Conservation (phyloP, 2,888 invertebrate genomes). For the Shargacucullia verbasci region DNA sequence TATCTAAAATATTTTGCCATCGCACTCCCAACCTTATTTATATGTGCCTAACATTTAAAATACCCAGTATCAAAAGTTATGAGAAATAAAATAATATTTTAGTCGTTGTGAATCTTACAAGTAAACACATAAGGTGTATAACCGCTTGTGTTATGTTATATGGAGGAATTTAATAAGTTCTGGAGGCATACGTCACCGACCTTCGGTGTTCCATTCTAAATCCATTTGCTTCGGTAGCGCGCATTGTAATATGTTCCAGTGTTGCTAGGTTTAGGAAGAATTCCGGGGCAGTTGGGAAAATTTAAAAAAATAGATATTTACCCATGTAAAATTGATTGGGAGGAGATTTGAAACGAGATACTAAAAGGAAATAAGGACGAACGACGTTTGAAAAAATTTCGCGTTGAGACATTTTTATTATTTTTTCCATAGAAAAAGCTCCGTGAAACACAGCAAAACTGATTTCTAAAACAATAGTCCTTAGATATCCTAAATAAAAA, state of each 20-base stretch:
- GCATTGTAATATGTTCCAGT: constrained; percentile 62
- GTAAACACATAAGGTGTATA: constrained; percentile 4
- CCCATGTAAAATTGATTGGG: neutral
- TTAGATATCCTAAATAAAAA: too few relatives aligned
- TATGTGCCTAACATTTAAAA: neutral
- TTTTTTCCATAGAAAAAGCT: too few relatives aligned
- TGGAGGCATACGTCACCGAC: constrained; percentile 57
- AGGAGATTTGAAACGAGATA: too few relatives aligned
- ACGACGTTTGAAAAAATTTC: too few relatives aligned
- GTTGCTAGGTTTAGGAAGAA: constrained; percentile 53
- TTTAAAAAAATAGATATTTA: accelerated
- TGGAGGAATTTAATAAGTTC: constrained; percentile 60
- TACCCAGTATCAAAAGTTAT: neutral
- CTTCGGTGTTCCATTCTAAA: constrained; percentile 66
- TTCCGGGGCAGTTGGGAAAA: constrained; percentile 12
- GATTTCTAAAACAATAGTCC: too few relatives aligned
- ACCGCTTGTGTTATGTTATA: constrained; percentile 13
- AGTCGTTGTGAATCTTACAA: constrained; percentile 5
- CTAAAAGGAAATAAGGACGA: neutral
- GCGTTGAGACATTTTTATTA: too few relatives aligned
- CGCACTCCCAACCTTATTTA: constrained; percentile 4
- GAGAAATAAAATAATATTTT: neutral
- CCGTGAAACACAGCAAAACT: too few relatives aligned
- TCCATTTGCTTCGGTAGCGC: constrained; percentile 60
- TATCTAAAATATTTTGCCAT: neutral